Evolutionary conservation across 2,888 invertebrate species (phyloP), one percentile per base, ranked within the genome.

Genomic region (Cephus spinipes): DNA sequence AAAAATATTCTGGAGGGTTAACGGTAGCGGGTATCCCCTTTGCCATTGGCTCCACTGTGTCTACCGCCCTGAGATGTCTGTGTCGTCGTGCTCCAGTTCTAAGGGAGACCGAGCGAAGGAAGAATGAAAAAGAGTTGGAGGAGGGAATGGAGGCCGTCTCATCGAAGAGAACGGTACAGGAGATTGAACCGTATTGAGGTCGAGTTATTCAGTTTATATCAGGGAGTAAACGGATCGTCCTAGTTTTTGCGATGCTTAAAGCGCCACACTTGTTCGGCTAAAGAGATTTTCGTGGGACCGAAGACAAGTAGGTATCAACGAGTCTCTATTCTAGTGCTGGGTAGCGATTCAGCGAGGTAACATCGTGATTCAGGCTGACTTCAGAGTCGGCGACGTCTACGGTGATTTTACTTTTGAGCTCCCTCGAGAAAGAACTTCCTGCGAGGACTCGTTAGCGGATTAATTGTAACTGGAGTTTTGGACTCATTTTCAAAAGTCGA

Each of bases 171-270:
- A 31, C 31, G 32, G 12, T 4, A 71, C 71, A 71, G 71, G 31
- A 71, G 71, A 71, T 71, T 32, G 71, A 71, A 15, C 32, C 71
- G 31, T 30, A 71, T 71, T 71, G 71, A 32, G 71, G 71, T 71
- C 71, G 32, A 71, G 71, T 71, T 71, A 71, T 71, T 71, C 15
- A 32, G 71, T 71, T 71, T 71, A 71, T 71, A 71, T 71, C 71
- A 71, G 12, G 31, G 71, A 31, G 12, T 31, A 32, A 71, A 71
- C 71, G 71, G 31, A 31, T 31, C 32, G 71, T 32, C 12, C 71
- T 32, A 71, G 71, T 71, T 71, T 11, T 71, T 31, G 12, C 55
- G 55, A 9, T 23, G 55, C 55, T 23, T 55, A 23, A 55, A 55
- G 55, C 55, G 55, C 55, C 55, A 9, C 23, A 55, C 55, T 55